Base-by-base conservation (phyloP, 2,797 vertebrate species). In the Benthosema pterotum region DNA sequence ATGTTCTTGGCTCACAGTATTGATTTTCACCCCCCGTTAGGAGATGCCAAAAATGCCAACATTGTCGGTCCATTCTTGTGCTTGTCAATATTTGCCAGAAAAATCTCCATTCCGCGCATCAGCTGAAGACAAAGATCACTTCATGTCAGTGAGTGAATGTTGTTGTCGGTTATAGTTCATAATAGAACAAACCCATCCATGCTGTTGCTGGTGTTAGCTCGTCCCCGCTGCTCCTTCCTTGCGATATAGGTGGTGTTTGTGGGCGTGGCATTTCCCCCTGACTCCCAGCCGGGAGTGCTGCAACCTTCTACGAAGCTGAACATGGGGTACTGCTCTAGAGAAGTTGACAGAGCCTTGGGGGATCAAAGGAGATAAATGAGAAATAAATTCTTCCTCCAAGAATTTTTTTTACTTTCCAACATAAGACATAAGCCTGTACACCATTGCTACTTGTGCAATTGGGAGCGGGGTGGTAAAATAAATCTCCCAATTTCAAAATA, bases 121-220 rank as follows among this genome's bases (percentile, higher is more conserved):
- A 46, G 42, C 48, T 55, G 43, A 62, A 42, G 60, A 57, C 0
- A 25, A 11, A 51, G 48, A 60, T 55, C 19, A 16, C 13, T 28
- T 3, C 28, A 12, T 5, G 3, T 4, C 54, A 32, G 38, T 67
- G 19, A 13, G 14, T 19, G 54, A 8, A 68, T 14, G 32, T 47
- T 14, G 32, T 47, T 0, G 52, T 48, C 49, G 32, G 22, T 46
- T 53, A n/a, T 43, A 13, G 58, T 65, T 93, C 77, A 96, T 65
- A 97, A 78, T n/a, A 97, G 88, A 62, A 96, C 95, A 80, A 96
- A 97, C 74, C 96, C 95, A 0, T 97, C 96, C 2, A 89, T 69
- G 65, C 92, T 92, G 38, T 77, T 82, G 66, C 72, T 79, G 0
- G 91, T 91, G 42, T 78, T 70, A 1, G 57, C 46, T 18, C 86